Conservation (phyloP, 2,888 invertebrate species). For the Thereva unica region DNA sequence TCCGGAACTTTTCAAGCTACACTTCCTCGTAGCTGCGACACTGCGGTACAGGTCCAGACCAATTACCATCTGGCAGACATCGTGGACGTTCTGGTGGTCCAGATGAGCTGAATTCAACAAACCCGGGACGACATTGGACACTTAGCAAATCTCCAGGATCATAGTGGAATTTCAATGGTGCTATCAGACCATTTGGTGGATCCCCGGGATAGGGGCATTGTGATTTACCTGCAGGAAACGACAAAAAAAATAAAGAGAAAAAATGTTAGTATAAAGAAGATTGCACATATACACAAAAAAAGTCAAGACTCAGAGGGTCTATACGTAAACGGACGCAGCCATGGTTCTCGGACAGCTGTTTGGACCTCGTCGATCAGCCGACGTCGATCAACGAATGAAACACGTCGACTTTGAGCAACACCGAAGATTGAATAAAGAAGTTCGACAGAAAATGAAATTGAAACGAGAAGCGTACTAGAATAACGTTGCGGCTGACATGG, state of each 20-base stretch:
- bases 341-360: too few species aligned
- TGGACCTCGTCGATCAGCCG: too few species aligned
- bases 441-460: too few species aligned
- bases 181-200: slow-evolving; percentile 70
- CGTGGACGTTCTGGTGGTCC: slow-evolving; percentile 66
- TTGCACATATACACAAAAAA: too few species aligned
- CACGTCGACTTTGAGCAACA: too few species aligned
- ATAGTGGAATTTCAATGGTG: slow-evolving; percentile 73
- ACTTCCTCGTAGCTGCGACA: slow-evolving; percentile 69
- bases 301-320: too few species aligned
- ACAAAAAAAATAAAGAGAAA: background rate
- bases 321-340: too few species aligned
- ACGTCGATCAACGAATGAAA: too few species aligned
- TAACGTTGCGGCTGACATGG: too few species aligned
- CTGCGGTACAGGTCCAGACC: slow-evolving; percentile 70
- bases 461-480: too few species aligned
- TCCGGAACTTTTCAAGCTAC: slow-evolving; percentile 51
- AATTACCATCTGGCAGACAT: slow-evolving; percentile 69
- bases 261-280: background rate
- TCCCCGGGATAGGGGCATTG: slow-evolving; percentile 74
- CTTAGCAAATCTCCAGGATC: slow-evolving; percentile 75
- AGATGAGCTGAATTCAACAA: slow-evolving; percentile 59
- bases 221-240: slow-evolving; percentile 64
- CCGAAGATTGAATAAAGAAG: too few species aligned
- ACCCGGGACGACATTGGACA: slow-evolving; percentile 71